phyloP scores from a whole-genome alignment of 2,888 invertebrate genomes.

The Apodemia duryi region DNA sequence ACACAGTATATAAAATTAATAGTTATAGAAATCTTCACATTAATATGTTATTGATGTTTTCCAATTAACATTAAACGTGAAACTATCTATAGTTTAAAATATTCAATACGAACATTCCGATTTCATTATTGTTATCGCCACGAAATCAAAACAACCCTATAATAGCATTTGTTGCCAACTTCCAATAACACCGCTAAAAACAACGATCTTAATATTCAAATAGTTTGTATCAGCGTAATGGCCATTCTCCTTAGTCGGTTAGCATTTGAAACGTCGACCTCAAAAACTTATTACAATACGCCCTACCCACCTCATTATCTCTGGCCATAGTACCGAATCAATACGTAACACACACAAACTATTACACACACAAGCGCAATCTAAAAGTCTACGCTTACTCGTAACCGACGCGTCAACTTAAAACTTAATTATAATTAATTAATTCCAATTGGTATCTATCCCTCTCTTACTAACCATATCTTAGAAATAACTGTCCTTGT shows the following conservation, averaged over 20 bases:
- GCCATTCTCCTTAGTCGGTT: slow-evolving; percentile 31
- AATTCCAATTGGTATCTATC: slow-evolving; percentile 82
- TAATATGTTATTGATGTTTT: too few species aligned
- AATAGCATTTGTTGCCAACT: slow-evolving; percentile 16
- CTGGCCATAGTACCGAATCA: slow-evolving; percentile 73
- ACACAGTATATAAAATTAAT: too few species aligned
- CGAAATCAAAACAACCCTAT: slow-evolving; percentile 23
- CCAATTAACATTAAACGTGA: too few species aligned
- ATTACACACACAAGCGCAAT: slow-evolving; percentile 52
- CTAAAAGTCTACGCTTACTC: slow-evolving; percentile 67
- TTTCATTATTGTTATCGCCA: slow-evolving; percentile 19
- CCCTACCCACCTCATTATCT: slow-evolving; percentile 75
- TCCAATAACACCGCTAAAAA: slow-evolving; percentile 24
- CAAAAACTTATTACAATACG: slow-evolving; percentile 70
- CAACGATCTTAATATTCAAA: slow-evolving; percentile 19
- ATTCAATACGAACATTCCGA: slow-evolving; percentile 15
- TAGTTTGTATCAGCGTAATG: slow-evolving; percentile 20
- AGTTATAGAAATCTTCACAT: too few species aligned
- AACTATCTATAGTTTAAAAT: slow-evolving; percentile 5
- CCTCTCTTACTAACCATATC: slow-evolving; percentile 59
- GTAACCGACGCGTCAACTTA: slow-evolving; percentile 84
- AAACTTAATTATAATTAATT: slow-evolving; percentile 92
- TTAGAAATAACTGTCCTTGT: slow-evolving; percentile 66
- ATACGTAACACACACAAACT: slow-evolving; percentile 57
- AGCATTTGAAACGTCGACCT: slow-evolving; percentile 48